Base-by-base conservation (phyloP, 2,888 invertebrate genomes). In the Prenolepis imparis region DNA sequence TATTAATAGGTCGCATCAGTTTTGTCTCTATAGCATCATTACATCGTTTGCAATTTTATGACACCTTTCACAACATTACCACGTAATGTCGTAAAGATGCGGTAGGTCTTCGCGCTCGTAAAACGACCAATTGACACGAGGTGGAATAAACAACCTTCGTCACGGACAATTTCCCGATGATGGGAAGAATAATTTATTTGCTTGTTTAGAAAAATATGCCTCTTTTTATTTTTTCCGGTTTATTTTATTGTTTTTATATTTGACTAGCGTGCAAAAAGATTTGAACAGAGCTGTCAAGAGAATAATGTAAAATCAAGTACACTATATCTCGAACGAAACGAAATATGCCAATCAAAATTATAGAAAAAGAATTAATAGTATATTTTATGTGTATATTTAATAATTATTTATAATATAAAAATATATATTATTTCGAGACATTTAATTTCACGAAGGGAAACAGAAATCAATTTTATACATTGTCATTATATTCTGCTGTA, bases 41-140 rank as follows among this genome's bases (percentile, higher is more conserved):
- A 36, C 44, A 66, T 28, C 70, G 70, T 82, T 63, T 66, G 15
- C 67, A 74, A 84, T 84, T 89, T 89, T 89, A 87, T 87, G 84
- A 84, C 61, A 75, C 59, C 72, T 85, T 64, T 63, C 72, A 66
- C 32, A 70, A 82, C 68, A 82, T 82, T 77, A 85, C 63, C 84
- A 70, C 77, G 86, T 82, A 84, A 86, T 64, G 78, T 80, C 86
- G 89, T 87, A 89, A 88, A 88, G 81, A 59, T 52, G 18, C 75
- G 83, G 61, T 75, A 75, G 77, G 57, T 87, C 68, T 70, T 82
- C 75, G 67, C 21, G 81, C 24, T 74, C 80, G 67, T 89, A 89
- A 87, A 88, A 89, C 77, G 75, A 77, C 77, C 77, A 83, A 84
- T 85, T 83, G 87, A 88, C 84, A 88, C 64, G 73, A 52, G 78